phyloP scores from a whole-genome alignment of 2,888 invertebrate species.

The Adelphocoris suturalis region DNA sequence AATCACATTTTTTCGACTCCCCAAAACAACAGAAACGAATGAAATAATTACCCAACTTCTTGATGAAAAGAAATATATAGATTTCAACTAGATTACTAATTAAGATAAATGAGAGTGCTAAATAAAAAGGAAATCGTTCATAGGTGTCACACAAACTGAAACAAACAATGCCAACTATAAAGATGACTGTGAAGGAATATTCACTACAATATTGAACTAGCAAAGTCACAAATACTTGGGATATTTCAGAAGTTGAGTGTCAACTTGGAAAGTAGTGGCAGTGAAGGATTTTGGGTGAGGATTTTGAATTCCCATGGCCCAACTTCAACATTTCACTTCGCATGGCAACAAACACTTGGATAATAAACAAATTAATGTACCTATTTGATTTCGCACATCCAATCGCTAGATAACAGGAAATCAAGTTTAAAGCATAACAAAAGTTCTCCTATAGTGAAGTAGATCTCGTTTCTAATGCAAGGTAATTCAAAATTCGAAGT shows the following conservation, averaged over 20 bases:
- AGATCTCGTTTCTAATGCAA: no score
- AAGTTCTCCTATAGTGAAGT: background rate
- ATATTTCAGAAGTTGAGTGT: background rate
- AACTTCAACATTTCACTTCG: no score
- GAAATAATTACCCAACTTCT: no score
- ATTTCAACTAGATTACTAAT: background rate
- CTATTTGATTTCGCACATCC: background rate
- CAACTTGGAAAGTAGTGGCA: background rate
- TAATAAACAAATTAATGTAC: background rate
- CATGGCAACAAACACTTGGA: no score
- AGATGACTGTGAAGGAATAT: background rate
- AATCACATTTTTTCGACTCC: no score
- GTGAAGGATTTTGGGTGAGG: background rate
- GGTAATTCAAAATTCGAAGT: background rate
- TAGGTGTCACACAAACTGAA: background rate
- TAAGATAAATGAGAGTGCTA: conserved; percentile 3
- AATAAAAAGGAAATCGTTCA: conserved; percentile 15
- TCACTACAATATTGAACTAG: background rate
- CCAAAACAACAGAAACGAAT: no score
- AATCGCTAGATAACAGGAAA: background rate
- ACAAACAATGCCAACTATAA: background rate
- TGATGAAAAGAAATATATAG: background rate
- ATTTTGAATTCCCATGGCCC: background rate
- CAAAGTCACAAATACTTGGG: background rate
- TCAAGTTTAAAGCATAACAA: background rate